Evolutionary conservation across 2,797 vertebrate genomes (phyloP), one percentile per base, ranked within the genome.

Genomic region (Helicolenus hilgendorfi): DNA sequence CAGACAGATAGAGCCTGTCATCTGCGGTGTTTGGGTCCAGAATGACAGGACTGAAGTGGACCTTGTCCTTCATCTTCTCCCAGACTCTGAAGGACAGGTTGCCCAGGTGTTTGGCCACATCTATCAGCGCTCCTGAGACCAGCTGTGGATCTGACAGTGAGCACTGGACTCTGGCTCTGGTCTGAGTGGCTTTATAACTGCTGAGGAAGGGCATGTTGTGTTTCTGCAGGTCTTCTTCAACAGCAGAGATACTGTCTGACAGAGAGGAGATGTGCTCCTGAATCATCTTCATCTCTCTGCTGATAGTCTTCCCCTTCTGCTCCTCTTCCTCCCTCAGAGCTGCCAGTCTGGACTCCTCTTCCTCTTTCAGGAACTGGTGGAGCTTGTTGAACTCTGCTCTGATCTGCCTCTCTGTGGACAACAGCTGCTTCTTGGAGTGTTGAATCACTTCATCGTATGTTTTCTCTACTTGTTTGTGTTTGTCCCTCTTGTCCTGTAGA

Each of bases 291-390:
- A 59, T 76, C 81, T 89, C 84, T 79, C 36, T 53, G 63, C 4
- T 69, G 35, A 93, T 81, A 5, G 11, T 72, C 82, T 81, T 73
- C 55, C 13, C 31, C 63, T 90, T 93, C 72, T 95, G 56, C 84
- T 90, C 79, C 75, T 80, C 90, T 94, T 92, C 33, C 88, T 93
- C n/a, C 55, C 22, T 72, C 96, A 94, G 36, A 69, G 84, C 79
- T 95, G 84, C 38, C 87, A 90, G 29, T 88, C 91, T 85, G 94
- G 84, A 81, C 93, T 70, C 41, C 83, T 88, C 86, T 95, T 89
- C 96, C 83, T 97, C 93, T 89, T 84, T 94, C 81, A 96, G 92
- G 89, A 96, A 94, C 80, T 94, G 89, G 62, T 94, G 94, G 69
- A 97, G 83, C 82, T 96, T 96, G 71, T 96, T 83, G 90, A 97